Percentiles rank a stretch among this genome's conserved stretches.
phyloP scores from a whole-genome alignment of 1,140 invertebrate genomes.

The Muscidifurax raptorellus region DNA sequence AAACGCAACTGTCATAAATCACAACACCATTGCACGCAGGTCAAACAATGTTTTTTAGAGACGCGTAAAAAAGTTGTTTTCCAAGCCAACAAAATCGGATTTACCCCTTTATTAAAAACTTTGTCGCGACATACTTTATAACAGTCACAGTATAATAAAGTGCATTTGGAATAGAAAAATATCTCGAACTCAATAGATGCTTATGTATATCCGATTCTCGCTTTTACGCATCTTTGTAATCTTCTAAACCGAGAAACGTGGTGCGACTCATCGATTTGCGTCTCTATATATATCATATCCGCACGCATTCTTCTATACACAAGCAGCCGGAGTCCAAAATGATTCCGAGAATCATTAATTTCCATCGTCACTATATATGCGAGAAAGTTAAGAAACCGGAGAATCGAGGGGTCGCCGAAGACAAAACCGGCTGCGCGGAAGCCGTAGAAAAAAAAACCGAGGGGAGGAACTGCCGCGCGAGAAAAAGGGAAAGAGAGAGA shows the following conservation, averaged over 20 bases:
- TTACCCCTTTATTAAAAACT: too few species aligned
- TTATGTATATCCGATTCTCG: not conserved
- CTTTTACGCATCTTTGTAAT: not conserved
- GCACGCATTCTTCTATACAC: not conserved
- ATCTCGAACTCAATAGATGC: too few species aligned
- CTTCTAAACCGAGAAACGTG: not conserved
- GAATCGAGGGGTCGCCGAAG: not conserved
- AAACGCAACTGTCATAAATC: not conserved
- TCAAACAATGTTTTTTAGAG: too few species aligned
- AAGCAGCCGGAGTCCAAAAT: not conserved
- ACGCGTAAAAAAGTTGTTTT: too few species aligned
- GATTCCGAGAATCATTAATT: constrained; percentile 33
- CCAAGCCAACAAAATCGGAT: too few species aligned
- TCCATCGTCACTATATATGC: not conserved
- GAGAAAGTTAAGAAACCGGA: constrained; percentile 26
- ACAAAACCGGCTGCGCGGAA: constrained; percentile 1
- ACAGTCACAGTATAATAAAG: not conserved
- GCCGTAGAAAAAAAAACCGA: not conserved
- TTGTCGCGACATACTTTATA: too few species aligned
- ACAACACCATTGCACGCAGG: too few species aligned
- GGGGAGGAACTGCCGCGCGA: not conserved
- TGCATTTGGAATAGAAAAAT: not conserved
- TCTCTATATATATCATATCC: not conserved
- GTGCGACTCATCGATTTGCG: not conserved
- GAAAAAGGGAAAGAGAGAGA: constrained; percentile 11